Percentiles rank a stretch among this genome's conserved stretches.
Conservation (phyloP, 2,888 invertebrate species). For the Gastrophysa polygoni region DNA sequence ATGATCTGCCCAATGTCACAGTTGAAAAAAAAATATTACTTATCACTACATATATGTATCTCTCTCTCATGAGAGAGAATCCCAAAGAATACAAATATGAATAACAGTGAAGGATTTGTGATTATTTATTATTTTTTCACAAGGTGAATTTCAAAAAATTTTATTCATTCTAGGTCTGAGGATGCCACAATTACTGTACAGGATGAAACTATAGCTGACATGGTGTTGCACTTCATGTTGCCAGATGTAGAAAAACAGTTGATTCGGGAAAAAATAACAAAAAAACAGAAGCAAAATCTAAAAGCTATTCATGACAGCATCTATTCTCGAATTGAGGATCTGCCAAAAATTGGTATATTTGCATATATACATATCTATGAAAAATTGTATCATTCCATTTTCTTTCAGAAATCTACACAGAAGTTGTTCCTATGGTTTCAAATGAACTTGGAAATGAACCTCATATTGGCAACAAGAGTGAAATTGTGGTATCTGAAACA, state of each 20-base stretch:
- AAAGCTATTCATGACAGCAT: constrained; percentile 56
- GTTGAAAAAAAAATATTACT: no score
- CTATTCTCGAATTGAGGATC: constrained; percentile 42
- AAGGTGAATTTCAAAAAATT: no score
- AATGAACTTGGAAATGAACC: neutral
- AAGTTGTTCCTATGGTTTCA: neutral
- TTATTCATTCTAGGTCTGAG: neutral
- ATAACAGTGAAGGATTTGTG: no score
- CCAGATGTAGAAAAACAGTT: constrained; percentile 62
- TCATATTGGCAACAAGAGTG: no score
- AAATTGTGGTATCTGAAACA: no score
- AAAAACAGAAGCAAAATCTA: constrained; percentile 55
- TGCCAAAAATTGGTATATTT: constrained; percentile 36
- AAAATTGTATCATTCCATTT: neutral
- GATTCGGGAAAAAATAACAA: constrained; percentile 53
- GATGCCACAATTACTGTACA: constrained; percentile 52
- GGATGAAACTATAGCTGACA: constrained; percentile 64
- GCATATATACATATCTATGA: no score
- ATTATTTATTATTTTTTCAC: no score
- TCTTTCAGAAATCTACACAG: neutral
- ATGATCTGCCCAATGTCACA: no score
- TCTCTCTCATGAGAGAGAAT: no score
- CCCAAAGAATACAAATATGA: no score
- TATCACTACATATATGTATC: no score
- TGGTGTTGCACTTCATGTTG: constrained; percentile 66